Evolutionary conservation across 2,888 invertebrate genomes (phyloP), one percentile per base, ranked within the genome.

Genomic region (Neria commutata): DNA sequence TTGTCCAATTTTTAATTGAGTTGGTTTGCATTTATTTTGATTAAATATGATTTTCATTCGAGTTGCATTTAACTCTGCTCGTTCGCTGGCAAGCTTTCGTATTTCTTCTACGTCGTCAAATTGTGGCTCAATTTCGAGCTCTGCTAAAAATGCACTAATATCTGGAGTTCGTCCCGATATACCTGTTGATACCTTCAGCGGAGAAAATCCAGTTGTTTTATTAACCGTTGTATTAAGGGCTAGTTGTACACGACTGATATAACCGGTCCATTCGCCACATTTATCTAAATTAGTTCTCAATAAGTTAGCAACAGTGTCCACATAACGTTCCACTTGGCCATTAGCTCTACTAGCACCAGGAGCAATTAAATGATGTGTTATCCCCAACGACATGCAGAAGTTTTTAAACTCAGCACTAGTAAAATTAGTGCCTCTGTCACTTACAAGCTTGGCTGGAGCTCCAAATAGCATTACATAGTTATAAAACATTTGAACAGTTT

Each of bases 201-300:
- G n/a, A n/a, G n/a, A n/a, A n/a, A n/a, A n/a, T n/a, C n/a, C n/a
- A n/a, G n/a, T n/a, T n/a, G n/a, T n/a, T 56, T 63, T 63, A n/a
- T 60, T 63, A 14, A 42, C 47, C n/a, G 61, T 63, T 29, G 63
- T 61, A 54, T 61, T 64, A 25, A 62, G 33, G 5, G 53, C 58
- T 21, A 64, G 26, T 29, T 62, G 61, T n/a, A 64, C 48, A n/a
- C 59, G 59, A 46, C 57, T 54, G 1, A 64, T 45, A 29, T 57
- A 64, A 10, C 34, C 54, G 1, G 48, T 58, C 60, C 60, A 62
- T 49, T 60, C 60, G 4, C 52, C n/a, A n/a, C n/a, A n/a, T n/a
- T n/a, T n/a, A n/a, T n/a, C n/a, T n/a, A n/a, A n/a, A n/a, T n/a
- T n/a, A 11, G 60, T 62, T 60, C 56, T 25, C 29, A 59, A n/a